Percentiles rank a stretch among this genome's conserved stretches.
These are phyloP conservation scores for Phylloscopus collybita DNA, from an alignment of 2,797 vertebrate genomes.

Conservation along the genomic window DNA sequence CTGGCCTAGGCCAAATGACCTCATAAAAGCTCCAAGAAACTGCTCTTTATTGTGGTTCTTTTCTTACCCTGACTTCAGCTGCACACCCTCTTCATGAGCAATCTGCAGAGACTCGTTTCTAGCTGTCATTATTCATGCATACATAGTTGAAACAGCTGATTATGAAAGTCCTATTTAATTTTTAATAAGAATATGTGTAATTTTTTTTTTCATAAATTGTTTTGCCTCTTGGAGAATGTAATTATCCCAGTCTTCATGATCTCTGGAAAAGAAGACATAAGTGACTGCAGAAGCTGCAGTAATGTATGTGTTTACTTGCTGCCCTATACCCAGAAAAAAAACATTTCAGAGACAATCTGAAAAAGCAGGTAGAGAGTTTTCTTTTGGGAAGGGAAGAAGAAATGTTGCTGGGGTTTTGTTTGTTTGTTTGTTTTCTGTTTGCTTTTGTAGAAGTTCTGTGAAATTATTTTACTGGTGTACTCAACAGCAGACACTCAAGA, in stretches of 20 bases:
- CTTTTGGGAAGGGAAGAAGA: background rate
- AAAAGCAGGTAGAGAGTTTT: background rate
- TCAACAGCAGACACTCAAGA: background rate
- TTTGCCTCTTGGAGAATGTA: conserved; percentile 5
- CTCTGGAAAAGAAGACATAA: background rate
- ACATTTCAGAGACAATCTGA: background rate
- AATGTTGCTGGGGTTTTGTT: background rate
- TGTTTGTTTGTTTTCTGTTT: background rate
- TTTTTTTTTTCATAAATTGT: background rate
- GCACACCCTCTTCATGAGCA: background rate
- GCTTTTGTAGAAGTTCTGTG: background rate
- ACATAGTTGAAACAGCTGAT: conserved; percentile 44
- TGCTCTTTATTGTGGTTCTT: background rate
- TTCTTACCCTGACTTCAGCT: conserved; percentile 13
- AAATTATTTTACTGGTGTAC: background rate
- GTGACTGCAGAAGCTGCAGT: background rate
- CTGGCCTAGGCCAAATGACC: conserved; percentile 9
- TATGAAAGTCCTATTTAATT: conserved; percentile 52
- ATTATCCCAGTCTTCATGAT: conserved; percentile 20
- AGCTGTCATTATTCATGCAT: conserved; percentile 1
- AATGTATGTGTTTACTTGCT: background rate
- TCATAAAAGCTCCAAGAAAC: conserved; percentile 26
- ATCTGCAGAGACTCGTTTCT: conserved; percentile 12
- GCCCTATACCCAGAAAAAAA: background rate
- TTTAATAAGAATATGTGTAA: conserved; percentile 36